Evolutionary conservation across 2,888 invertebrate genomes (phyloP), one percentile per base, ranked within the genome.

Genomic region (Nycteola revayana): DNA sequence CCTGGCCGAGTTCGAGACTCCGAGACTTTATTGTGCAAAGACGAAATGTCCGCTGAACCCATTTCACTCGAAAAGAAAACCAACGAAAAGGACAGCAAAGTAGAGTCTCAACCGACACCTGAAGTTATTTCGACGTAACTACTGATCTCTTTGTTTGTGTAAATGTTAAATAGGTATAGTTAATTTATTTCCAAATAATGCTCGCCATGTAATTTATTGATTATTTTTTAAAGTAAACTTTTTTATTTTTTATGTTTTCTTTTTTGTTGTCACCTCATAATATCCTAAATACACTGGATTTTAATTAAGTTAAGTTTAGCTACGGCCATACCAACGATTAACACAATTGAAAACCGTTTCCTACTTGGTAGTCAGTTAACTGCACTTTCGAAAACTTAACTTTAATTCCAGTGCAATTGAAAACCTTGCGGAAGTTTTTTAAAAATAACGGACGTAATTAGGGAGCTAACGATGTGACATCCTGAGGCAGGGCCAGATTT

Each of bases 1-100:
- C 94, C 94, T 0, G 94, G 92, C 28, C 87, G 92, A 56, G 89
- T 87, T 51, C 90, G 94, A 18, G 93, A 95, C 66, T 88, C 90
- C n/a, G 89, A 90, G 38, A 94, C 94, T 5, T 88, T 93, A 25
- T 93, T 92, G 61, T 87, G 86, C 49, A 70, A 77, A 9, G 56
- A 57, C 9, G 52, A 32, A 9, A 7, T 32, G 5, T 28, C 43
- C 3, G 28, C 14, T 5, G 38, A 41, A 26, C 8, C 21, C 1
- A 42, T 7, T 7, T 46, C 35, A 14, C 9, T 36, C 8, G 40
- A 36, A 3, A 7, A 25, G 9, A 18, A 20, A 18, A 26, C 30
- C n/a, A 35, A 28, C 9, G 22, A 50, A 10, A 33, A 42, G 9
- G 33, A 49, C 1, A 35, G 44, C 3, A 39, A 48, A 30, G 25